Base-by-base conservation (phyloP, 1,140 invertebrate genomes). In the Drosophila persimilis region DNA sequence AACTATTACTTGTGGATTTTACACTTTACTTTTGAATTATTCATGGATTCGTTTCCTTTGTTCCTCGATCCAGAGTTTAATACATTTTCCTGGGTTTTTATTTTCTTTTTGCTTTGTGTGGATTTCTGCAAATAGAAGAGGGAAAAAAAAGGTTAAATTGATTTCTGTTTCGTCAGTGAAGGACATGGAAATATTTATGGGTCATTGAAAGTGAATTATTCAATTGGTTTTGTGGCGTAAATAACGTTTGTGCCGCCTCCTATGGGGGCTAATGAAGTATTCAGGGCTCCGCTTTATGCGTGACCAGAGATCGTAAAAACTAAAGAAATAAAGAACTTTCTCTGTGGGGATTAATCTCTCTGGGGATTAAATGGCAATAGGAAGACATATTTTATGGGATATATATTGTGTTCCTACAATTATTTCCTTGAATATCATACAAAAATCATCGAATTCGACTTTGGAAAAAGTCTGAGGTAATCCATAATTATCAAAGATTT, bases 1-100 rank as follows among this genome's bases (percentile, higher is more conserved):
- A 59, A 15, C 44, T 44, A 56, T 77, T 44, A 81, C 55, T 85
- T 81, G 43, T 69, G 46, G 24, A 31, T 47, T 77, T 70, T 81
- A 86, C 73, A 62, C 55, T 62, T 74, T 51, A 48, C 59, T 50
- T 69, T 67, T 66, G 55, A 75, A 62, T 73, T 48, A 63, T 66
- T 61, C 80, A 81, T 81, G 56, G 70, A 41, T 54, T 13, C 43
- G 29, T 44, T 74, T 43, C 39, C 45, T 73, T 58, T 60, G 35
- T 63, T 52, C 69, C 35, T 13, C 11, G 35, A 44, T 47, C 29
- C 22, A 29, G 29, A 45, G 26, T 57, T 70, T 15, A 65, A 59
- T 67, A 61, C 73, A 75, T 75, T 47, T 61, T 67, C 41, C 31
- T 54, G 46, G 60, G 8, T 57, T 64, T 54, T 15, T 31, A 0